Evolutionary conservation across 2,888 invertebrate species (phyloP), one percentile per base, ranked within the genome.

Genomic region (Mythimna vitellina): DNA sequence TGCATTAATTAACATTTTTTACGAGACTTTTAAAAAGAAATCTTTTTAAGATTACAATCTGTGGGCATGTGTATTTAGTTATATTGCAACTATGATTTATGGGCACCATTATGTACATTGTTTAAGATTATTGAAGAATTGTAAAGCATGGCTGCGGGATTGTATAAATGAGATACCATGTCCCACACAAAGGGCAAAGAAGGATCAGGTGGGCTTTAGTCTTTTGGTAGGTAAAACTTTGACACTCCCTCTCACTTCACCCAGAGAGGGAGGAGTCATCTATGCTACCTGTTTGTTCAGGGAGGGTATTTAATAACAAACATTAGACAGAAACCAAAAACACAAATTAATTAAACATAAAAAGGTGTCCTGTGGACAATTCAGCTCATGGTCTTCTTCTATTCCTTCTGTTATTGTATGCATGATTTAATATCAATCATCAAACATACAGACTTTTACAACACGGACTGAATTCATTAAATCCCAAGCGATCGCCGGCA

Each of bases 1-100:
- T 54, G 53, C 60, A 76, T 73, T 54, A 29, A 76, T 75, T 76
- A 76, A 5, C 66, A 73, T 65, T 38, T n/a, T 57, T 32, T 51
- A 51, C 3, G 35, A 51, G 49, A 51, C 20, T 8, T 49, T 46
- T 38, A 3, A 32, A 63, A 56, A 72, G 5, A 49, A 22, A n/a
- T 14, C 20, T 35, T 56, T 38, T 57, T 4, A 49, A 32, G 38
- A 32, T 38, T 32, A 46, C 17, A 29, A 32, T 65, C 29, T 38
- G 6, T 49, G 20, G 25, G 32, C 42, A 61, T 73, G 32, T 46
- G 17, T 29, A 38, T 38, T 25, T 22, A 35, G 32, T 46, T 60
- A 20, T 5, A 56, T 74, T 64, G 29, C 22, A 7, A 17, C 2
- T 62, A 5, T 60, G 12, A 51, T 70, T 42, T 51, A 9, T n/a